These are phyloP conservation scores for Metacarcinus magister DNA, from an alignment of 2,888 invertebrate species.

Conservation along the genomic window DNA sequence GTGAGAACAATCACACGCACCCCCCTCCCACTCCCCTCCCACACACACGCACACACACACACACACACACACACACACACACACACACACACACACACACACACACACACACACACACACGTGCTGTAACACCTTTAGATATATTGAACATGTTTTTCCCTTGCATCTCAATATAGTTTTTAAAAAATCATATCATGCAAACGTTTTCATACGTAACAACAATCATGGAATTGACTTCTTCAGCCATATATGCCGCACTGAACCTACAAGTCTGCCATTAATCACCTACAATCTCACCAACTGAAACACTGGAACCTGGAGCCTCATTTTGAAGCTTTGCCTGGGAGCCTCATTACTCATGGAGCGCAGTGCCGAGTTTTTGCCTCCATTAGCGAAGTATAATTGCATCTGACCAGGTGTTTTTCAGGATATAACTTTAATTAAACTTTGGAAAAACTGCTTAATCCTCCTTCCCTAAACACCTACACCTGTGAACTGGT, in stretches of 20 bases:
- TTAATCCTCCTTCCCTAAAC: background rate
- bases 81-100: too few relatives aligned
- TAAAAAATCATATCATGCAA: too few relatives aligned
- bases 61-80: too few relatives aligned
- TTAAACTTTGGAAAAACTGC: conserved; percentile 6
- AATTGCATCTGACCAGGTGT: background rate
- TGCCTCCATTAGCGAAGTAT: background rate
- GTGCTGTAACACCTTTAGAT: too few relatives aligned
- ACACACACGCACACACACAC: too few relatives aligned
- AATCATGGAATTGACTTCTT: background rate
- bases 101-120: too few relatives aligned
- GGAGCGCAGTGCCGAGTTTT: background rate
- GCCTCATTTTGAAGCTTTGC: background rate
- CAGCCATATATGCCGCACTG: background rate
- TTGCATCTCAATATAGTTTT: too few relatives aligned
- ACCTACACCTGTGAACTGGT: background rate
- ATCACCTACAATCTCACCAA: background rate
- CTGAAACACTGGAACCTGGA: conserved; percentile 3
- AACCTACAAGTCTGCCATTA: background rate
- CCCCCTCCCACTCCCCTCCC: too few relatives aligned
- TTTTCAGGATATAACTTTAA: conserved; percentile 41
- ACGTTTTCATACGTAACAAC: background rate
- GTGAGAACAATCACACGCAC: too few relatives aligned
- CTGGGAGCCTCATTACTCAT: background rate
- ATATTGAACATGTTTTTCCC: too few relatives aligned